Conservation (phyloP, 2,888 invertebrate genomes). For the Hypsopygia costalis region DNA sequence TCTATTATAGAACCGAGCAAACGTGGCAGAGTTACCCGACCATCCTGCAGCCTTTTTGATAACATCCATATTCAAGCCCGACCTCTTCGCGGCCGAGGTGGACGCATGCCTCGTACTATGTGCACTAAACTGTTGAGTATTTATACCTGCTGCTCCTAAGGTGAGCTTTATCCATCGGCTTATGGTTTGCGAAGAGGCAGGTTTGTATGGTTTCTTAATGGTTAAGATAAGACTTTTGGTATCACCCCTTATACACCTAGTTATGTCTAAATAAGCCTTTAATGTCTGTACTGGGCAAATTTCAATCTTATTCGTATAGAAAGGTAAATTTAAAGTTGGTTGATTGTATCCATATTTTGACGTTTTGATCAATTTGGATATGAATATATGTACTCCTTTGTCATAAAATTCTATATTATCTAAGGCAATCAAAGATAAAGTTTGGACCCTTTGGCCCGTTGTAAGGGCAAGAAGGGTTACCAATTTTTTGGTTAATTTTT, state of each 20-base stretch:
- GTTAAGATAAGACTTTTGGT: neutral
- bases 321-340: slow-evolving; percentile 5
- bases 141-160: slow-evolving; percentile 12
- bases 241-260: slow-evolving; percentile 5
- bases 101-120: slow-evolving; percentile 8
- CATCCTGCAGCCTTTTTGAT: neutral
- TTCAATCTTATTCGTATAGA: neutral
- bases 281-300: slow-evolving; percentile 19
- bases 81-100: slow-evolving; percentile 1
- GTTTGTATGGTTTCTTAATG: slow-evolving; percentile 10
- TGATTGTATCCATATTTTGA: slow-evolving; percentile 3
- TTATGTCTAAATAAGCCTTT: slow-evolving; percentile 11
- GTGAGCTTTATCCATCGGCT: slow-evolving; percentile 17
- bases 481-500: slow-evolving; percentile 9
- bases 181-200: slow-evolving; percentile 11
- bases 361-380: slow-evolving; percentile 7
- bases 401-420: neutral
- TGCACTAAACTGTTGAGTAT: slow-evolving; percentile 1
- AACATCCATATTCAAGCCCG: neutral
- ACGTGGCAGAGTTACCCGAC: neutral
- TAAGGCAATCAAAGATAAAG: neutral
- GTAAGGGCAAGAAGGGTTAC: slow-evolving; percentile 2
- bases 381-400: slow-evolving; percentile 1
- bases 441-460: slow-evolving; percentile 4
- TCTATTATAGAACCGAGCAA: neutral